A percentile compares a stretch with the other conserved stretches of the same genome.
These are phyloP conservation scores for Phaonia tiefii DNA, from an alignment of 2,888 invertebrate species.

Conservation along the genomic window DNA sequence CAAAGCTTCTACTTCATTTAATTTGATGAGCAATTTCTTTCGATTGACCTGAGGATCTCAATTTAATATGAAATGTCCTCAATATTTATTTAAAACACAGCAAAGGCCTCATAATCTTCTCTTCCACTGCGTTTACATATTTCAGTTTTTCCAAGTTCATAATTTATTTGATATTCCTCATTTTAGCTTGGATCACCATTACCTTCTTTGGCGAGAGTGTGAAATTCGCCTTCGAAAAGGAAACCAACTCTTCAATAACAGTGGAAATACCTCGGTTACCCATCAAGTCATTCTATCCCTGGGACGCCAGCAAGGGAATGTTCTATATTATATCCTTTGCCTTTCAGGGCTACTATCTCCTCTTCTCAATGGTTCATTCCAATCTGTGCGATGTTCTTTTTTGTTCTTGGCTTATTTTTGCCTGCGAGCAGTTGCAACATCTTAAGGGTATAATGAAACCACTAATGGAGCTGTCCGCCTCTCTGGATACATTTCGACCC, in stretches of 20 bases:
- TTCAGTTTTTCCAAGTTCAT: no score
- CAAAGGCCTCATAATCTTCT: no score
- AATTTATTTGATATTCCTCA: no score
- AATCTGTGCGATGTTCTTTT: conserved; percentile 88
- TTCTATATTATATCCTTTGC: conserved; percentile 85
- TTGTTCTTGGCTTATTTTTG: conserved; percentile 92
- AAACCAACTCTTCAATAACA: conserved; percentile 86
- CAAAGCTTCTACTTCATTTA: no score
- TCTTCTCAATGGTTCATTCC: conserved; percentile 84
- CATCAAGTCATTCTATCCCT: conserved; percentile 90
- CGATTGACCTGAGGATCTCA: no score
- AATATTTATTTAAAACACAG: no score
- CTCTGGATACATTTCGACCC: conserved; percentile 88
- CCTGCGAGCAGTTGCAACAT: conserved; percentile 92
- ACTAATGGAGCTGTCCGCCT: conserved; percentile 91
- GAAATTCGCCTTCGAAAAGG: conserved; percentile 85
- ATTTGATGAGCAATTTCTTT: no score
- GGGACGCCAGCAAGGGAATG: conserved; percentile 86
- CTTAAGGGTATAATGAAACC: conserved; percentile 93
- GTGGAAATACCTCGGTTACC: conserved; percentile 88
- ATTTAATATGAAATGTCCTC: no score
- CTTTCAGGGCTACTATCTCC: conserved; percentile 87
- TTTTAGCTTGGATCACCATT: conserved; percentile 87
- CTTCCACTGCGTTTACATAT: no score
- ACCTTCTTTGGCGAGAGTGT: conserved; percentile 91